phyloP scores from a whole-genome alignment of 2,113 vertebrate species.

The Gymnobelideus leadbeateri region DNA sequence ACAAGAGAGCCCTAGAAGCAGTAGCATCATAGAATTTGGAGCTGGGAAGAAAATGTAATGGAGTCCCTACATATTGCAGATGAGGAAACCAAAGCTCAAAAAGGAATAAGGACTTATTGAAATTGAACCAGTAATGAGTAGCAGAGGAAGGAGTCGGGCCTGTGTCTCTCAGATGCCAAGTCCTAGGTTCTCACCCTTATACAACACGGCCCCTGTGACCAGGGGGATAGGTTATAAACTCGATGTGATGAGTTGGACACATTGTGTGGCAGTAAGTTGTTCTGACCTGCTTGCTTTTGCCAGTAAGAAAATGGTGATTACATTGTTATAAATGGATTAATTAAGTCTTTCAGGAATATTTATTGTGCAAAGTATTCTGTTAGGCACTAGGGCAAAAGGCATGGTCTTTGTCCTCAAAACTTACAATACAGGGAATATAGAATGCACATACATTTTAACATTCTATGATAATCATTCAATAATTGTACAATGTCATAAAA shows the following conservation, averaged over 20 bases:
- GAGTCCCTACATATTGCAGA: neutral
- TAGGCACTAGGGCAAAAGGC: neutral
- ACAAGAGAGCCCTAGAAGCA: slow-evolving; percentile 12
- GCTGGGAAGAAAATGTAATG: neutral
- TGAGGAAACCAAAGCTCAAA: neutral
- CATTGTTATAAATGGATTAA: neutral
- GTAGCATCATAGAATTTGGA: neutral
- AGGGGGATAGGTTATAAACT: neutral
- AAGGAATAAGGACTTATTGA: neutral
- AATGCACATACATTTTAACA: neutral
- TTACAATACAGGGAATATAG: neutral
- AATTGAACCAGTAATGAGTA: neutral
- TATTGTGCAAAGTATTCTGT: neutral
- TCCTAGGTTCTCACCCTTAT: neutral
- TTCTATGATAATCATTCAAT: neutral
- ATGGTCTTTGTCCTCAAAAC: neutral
- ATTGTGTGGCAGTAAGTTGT: slow-evolving; percentile 25
- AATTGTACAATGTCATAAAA: neutral
- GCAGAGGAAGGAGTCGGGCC: neutral
- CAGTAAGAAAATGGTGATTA: slow-evolving; percentile 39
- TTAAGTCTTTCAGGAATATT: neutral
- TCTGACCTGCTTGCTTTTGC: slow-evolving; percentile 37
- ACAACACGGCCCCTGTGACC: neutral
- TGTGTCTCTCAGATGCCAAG: neutral
- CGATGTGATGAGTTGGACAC: neutral